Evolutionary conservation across 2,797 vertebrate genomes (phyloP).

Genomic region (Onychomys leucogaster): DNA sequence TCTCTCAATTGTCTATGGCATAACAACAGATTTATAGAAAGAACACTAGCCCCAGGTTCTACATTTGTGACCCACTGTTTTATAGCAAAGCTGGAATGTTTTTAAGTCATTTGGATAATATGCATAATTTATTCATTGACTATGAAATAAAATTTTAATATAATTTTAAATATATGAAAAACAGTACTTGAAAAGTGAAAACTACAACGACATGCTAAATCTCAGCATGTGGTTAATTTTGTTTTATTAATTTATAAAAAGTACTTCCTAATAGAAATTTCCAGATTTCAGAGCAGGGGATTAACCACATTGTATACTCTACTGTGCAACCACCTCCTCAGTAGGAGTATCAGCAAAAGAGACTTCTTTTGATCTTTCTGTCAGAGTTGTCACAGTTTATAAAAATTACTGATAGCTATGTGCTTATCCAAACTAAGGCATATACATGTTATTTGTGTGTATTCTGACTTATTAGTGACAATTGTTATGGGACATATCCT

Average conservation of each 20-base stretch:
- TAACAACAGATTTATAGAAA: neutral
- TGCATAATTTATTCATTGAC: neutral
- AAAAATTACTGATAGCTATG: neutral
- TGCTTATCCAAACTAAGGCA: neutral
- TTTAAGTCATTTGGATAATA: constrained; percentile 21
- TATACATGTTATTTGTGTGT: neutral
- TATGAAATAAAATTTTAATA: constrained; percentile 7
- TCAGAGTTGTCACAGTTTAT: neutral
- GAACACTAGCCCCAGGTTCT: neutral
- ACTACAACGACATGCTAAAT: neutral
- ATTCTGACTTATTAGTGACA: constrained; percentile 26
- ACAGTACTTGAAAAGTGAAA: neutral
- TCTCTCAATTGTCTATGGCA: constrained; percentile 26
- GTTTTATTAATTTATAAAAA: neutral
- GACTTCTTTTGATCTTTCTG: neutral
- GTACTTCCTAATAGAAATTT: constrained; percentile 2
- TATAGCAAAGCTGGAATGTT: constrained; percentile 1
- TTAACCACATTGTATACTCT: neutral
- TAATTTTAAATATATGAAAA: constrained; percentile 21
- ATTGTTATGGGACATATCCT: neutral
- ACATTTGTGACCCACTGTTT: neutral
- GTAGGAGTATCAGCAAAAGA: neutral
- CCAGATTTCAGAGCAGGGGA: neutral
- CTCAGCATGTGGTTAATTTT: neutral
- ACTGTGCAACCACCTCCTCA: neutral